Conservation (phyloP, 2,113 vertebrate genomes). For the Ivindomyrus marchei region DNA sequence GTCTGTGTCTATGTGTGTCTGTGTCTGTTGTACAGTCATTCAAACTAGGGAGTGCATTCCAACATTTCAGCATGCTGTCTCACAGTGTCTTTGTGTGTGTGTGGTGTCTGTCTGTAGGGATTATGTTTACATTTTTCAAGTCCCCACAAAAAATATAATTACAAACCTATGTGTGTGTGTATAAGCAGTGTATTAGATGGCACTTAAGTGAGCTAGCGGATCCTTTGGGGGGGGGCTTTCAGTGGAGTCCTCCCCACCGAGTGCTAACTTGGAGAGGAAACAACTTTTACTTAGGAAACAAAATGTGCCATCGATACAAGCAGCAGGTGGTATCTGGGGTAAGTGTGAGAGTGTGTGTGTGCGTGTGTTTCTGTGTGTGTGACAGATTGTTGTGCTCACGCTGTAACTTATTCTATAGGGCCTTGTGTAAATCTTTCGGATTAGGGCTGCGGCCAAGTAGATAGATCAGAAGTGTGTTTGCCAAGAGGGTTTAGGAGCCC, state of each 20-base stretch:
- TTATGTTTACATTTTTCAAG: too few relatives aligned
- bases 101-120: not conserved
- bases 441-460: constrained; percentile 5
- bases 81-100: not conserved
- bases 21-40: not conserved
- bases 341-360: not conserved
- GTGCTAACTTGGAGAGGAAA: not conserved
- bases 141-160: too few relatives aligned
- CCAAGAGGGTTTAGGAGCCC: not conserved
- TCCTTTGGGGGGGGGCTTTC: not conserved
- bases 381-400: not conserved
- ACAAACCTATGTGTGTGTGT: not conserved
- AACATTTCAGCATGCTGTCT: not conserved
- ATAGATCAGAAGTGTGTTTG: constrained; percentile 3
- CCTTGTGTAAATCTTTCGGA: constrained; percentile 15
- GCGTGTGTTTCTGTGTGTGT: not conserved
- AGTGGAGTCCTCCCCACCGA: not conserved
- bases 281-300: constrained; percentile 3
- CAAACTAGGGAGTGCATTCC: not conserved
- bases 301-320: not conserved
- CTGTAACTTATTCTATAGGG: not conserved
- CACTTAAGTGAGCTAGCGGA: not conserved
- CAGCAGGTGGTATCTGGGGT: not conserved
- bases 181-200: not conserved
- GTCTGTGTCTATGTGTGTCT: not conserved